Evolutionary conservation across 2,797 vertebrate species (phyloP).

Genomic region (Perodicticus potto): DNA sequence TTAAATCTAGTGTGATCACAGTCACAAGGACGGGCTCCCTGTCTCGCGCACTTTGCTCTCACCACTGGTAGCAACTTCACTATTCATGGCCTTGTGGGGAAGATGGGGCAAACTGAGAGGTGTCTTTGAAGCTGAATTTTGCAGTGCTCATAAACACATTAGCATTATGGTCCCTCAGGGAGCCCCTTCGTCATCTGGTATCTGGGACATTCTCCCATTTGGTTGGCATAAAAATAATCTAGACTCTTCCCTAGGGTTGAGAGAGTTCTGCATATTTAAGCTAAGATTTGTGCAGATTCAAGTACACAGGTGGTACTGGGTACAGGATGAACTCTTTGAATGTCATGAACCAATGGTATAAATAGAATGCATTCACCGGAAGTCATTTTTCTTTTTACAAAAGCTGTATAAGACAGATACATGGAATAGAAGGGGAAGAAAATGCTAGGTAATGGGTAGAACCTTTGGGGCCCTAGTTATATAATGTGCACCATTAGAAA

Average conservation of each 20-base stretch:
- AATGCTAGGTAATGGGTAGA: neutral
- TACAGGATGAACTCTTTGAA: neutral
- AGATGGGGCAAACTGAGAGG: conserved; percentile 2
- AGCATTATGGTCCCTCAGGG: conserved; percentile 63
- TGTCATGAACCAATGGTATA: neutral
- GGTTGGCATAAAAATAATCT: conserved; percentile 72
- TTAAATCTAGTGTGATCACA: neutral
- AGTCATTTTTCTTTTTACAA: neutral
- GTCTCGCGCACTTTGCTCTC: neutral
- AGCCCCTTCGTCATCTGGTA: conserved; percentile 60
- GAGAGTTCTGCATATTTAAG: conserved; percentile 53
- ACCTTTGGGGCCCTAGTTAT: neutral
- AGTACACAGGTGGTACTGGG: conserved; percentile 49
- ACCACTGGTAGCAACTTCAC: neutral
- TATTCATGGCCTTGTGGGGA: neutral
- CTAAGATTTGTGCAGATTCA: neutral
- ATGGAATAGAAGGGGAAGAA: neutral
- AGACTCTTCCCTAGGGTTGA: conserved; percentile 54
- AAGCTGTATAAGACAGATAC: neutral
- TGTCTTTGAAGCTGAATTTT: conserved; percentile 63
- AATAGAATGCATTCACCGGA: neutral
- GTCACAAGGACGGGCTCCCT: neutral
- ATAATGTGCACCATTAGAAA: neutral
- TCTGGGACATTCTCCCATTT: conserved; percentile 74
- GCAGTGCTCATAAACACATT: conserved; percentile 48